These are phyloP conservation scores for Arothron firmamentum DNA, from an alignment of 2,113 vertebrate genomes.

Conservation along the genomic window DNA sequence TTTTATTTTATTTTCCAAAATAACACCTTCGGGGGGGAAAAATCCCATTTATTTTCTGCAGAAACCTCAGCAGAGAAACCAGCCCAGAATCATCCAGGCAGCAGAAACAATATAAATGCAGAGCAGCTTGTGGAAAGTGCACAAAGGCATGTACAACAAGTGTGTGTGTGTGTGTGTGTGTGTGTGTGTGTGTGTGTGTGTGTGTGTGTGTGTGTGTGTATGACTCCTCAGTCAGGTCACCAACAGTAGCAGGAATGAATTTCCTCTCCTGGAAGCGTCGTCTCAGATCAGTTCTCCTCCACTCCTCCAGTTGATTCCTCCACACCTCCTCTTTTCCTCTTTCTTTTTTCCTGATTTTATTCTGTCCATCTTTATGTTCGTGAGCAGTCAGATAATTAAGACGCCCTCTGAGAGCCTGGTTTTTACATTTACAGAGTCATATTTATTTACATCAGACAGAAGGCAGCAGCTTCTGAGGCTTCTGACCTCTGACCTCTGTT, in stretches of 20 bases:
- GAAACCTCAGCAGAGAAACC: conserved; percentile 21
- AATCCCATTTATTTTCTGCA: conserved; percentile 11
- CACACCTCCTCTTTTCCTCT: background rate
- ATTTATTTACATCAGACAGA: no score
- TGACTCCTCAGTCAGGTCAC: no score
- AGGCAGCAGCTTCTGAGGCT: no score
- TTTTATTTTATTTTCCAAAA: background rate
- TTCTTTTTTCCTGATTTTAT: background rate
- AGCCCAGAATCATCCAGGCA: conserved; percentile 41
- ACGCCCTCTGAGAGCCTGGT: no score
- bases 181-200: conserved; percentile 1
- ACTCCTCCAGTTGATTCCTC: no score
- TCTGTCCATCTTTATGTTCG: background rate
- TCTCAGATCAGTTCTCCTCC: no score
- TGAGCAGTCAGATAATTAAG: no score
- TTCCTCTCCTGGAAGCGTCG: no score
- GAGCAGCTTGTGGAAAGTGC: conserved; percentile 50
- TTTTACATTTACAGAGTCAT: no score
- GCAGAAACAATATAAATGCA: conserved; percentile 67
- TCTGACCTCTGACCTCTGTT: no score
- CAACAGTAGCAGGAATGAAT: no score
- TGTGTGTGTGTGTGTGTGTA: no score
- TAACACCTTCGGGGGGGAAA: background rate
- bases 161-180: conserved; percentile 1
- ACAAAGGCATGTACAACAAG: conserved; percentile 13